Evolutionary conservation across 1,140 invertebrate genomes (phyloP).

Genomic region (Lasioglossum baleicum): DNA sequence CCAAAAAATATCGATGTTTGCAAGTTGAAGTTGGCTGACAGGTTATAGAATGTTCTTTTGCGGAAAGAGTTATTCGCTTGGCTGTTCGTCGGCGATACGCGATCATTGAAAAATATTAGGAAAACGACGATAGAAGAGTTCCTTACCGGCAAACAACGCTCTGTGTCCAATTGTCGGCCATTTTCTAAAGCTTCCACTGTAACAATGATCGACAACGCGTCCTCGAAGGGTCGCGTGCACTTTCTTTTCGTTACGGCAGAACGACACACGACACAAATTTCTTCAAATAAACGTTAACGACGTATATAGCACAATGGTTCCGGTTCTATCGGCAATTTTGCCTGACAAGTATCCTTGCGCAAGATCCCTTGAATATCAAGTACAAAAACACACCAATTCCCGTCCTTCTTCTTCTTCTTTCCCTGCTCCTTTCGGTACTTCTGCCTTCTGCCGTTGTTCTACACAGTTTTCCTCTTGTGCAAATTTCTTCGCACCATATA

Average conservation of each 20-base stretch:
- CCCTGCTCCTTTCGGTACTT: not conserved
- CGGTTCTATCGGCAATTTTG: not conserved
- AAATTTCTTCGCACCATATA: constrained; percentile 10
- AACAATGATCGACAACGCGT: constrained; percentile 62
- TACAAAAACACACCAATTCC: constrained; percentile 13
- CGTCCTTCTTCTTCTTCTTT: not conserved
- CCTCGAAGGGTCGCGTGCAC: constrained; percentile 42
- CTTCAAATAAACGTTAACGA: not conserved
- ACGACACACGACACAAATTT: not conserved
- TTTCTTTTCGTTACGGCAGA: not conserved
- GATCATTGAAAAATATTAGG: not conserved
- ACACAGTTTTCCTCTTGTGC: not conserved
- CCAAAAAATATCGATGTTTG: constrained; percentile 23
- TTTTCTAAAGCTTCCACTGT: constrained; percentile 70
- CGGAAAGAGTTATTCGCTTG: not conserved
- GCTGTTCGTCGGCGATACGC: not conserved
- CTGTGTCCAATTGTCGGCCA: constrained; percentile 77
- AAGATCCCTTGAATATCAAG: constrained; percentile 1
- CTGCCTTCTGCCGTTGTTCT: not conserved
- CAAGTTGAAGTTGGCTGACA: not conserved
- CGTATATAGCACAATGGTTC: not conserved
- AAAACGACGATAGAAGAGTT: not conserved
- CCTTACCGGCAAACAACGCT: constrained; percentile 77
- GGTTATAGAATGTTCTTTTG: not conserved
- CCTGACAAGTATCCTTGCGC: constrained; percentile 11